phyloP scores from a whole-genome alignment of 1,140 invertebrate genomes.

The Acromyrmex echinatior region DNA sequence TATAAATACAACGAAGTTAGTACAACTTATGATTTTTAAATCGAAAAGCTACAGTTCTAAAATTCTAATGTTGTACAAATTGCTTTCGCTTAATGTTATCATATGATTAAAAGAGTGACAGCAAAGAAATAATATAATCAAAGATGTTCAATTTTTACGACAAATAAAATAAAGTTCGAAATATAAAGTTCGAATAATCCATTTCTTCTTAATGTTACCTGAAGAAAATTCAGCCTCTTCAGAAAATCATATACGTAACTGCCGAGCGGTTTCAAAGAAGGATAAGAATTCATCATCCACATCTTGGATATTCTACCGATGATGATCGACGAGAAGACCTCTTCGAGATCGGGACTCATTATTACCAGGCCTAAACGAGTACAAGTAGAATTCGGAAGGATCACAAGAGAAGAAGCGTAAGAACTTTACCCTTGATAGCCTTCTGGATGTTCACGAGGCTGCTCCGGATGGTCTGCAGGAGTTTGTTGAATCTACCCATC shows the following conservation, averaged over 20 bases:
- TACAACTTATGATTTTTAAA: not conserved
- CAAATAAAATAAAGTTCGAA: not conserved
- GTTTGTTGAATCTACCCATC: constrained; percentile 95
- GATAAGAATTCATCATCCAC: constrained; percentile 95
- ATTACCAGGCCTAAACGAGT: constrained; percentile 90
- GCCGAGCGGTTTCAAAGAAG: constrained; percentile 96
- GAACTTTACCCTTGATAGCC: constrained; percentile 93
- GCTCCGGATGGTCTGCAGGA: constrained; percentile 91
- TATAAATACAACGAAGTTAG: too few relatives aligned
- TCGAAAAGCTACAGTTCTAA: not conserved
- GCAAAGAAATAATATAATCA: not conserved
- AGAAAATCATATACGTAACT: constrained; percentile 96
- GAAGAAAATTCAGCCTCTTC: constrained; percentile 92
- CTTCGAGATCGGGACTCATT: constrained; percentile 95
- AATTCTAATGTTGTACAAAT: not conserved
- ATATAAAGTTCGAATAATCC: too few relatives aligned
- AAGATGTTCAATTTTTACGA: not conserved
- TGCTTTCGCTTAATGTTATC: too few relatives aligned
- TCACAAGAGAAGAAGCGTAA: not conserved
- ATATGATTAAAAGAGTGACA: not conserved
- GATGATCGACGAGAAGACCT: constrained; percentile 94
- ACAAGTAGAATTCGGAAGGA: not conserved
- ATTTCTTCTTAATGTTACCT: constrained; percentile 86
- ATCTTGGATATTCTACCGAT: constrained; percentile 93
- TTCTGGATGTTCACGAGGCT: constrained; percentile 94